These are phyloP conservation scores for Drosophila helvetica DNA, from an alignment of 2,888 invertebrate species.

Conservation along the genomic window DNA sequence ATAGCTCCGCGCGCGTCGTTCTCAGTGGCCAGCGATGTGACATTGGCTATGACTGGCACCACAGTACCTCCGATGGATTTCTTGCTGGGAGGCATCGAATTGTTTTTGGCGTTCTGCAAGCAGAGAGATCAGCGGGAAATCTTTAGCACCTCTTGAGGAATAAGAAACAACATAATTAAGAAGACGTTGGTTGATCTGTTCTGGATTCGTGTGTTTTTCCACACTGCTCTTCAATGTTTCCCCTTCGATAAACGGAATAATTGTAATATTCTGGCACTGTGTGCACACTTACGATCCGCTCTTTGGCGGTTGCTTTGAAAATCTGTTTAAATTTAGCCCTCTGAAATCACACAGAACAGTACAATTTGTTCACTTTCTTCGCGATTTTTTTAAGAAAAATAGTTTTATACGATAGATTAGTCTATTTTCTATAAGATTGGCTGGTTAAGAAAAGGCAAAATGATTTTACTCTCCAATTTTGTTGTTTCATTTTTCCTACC, in stretches of 20 bases:
- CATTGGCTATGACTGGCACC: slow-evolving; percentile 89
- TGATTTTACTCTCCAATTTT: too few relatives aligned
- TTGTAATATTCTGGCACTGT: neutral
- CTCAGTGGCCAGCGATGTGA: slow-evolving; percentile 87
- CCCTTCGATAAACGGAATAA: neutral
- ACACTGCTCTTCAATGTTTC: too few relatives aligned
- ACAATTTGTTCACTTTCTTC: too few relatives aligned
- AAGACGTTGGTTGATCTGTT: neutral
- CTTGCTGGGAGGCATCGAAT: slow-evolving; percentile 44
- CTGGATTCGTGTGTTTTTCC: neutral
- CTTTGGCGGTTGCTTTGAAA: neutral
- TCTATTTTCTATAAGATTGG: too few relatives aligned
- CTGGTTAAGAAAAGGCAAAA: too few relatives aligned
- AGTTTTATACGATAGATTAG: too few relatives aligned
- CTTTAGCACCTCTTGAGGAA: neutral
- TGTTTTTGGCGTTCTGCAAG: slow-evolving; percentile 54
- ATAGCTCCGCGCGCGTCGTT: slow-evolving; percentile 78
- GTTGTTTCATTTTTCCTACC: too few relatives aligned
- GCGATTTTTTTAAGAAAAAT: too few relatives aligned
- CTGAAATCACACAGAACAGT: too few relatives aligned
- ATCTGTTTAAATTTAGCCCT: neutral
- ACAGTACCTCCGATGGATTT: slow-evolving; percentile 73
- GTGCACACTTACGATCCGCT: neutral
- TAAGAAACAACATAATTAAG: too few relatives aligned
- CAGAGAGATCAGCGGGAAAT: neutral